phyloP scores from a whole-genome alignment of 2,797 vertebrate genomes.

The Rousettus madagascariensis region DNA sequence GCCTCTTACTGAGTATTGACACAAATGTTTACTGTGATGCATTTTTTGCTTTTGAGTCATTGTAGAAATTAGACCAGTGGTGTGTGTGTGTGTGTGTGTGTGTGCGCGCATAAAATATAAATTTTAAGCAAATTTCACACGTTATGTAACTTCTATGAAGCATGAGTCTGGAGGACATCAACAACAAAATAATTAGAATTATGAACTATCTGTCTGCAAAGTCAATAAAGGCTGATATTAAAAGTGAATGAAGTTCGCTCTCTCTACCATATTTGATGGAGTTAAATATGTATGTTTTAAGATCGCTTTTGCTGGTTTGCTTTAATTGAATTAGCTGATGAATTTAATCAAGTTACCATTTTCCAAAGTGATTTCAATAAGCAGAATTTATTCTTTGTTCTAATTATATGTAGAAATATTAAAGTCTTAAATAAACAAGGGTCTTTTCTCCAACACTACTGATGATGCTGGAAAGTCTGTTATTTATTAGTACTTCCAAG shows the following conservation, averaged over 20 bases:
- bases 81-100: neutral
- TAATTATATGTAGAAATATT: constrained; percentile 55
- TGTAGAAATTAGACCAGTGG: neutral
- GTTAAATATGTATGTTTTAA: constrained; percentile 18
- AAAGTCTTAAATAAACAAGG: constrained; percentile 6
- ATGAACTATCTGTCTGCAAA: neutral
- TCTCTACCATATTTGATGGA: neutral
- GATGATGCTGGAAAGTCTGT: constrained; percentile 22
- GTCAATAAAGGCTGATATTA: neutral
- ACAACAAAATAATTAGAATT: neutral
- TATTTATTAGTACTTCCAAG: constrained; percentile 46
- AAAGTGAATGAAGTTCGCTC: neutral
- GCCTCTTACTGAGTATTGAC: neutral
- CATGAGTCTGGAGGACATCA: neutral
- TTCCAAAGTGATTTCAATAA: constrained; percentile 39
- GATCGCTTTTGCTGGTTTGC: neutral
- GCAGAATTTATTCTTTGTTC: constrained; percentile 48
- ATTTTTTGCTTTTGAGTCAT: neutral
- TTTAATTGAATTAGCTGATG: constrained; percentile 44
- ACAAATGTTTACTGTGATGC: neutral
- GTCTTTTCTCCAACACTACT: constrained; percentile 34
- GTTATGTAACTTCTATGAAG: neutral
- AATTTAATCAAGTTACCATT: constrained; percentile 41
- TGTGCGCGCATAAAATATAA: neutral
- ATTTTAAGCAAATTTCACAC: constrained; percentile 31